phyloP scores from a whole-genome alignment of 2,888 invertebrate species.

The Zygothrica quintamaculata region DNA sequence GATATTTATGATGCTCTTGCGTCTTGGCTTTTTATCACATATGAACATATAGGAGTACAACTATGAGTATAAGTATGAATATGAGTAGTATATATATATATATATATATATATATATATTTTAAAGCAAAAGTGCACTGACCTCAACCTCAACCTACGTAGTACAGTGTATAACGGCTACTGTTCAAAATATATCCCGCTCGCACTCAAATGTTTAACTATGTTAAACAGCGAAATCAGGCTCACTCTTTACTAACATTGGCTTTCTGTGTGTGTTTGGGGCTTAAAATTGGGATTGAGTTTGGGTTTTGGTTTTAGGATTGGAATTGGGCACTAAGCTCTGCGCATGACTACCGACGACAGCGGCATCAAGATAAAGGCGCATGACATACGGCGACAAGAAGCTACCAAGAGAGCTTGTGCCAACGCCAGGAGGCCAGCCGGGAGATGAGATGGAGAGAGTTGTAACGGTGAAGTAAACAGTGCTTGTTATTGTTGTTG shows the following conservation, averaged over 20 bases:
- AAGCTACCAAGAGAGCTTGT: slow-evolving; percentile 73
- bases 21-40: slow-evolving; percentile 73
- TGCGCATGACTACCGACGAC: slow-evolving; percentile 71
- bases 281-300: slow-evolving; percentile 22
- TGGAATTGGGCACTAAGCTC: slow-evolving; percentile 41
- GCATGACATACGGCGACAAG: slow-evolving; percentile 78
- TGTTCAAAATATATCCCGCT: slow-evolving; percentile 70
- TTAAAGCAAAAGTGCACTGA: slow-evolving; percentile 61
- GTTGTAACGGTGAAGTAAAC: no score
- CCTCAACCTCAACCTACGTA: slow-evolving; percentile 75
- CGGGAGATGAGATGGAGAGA: slow-evolving; percentile 9
- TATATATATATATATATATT: no score
- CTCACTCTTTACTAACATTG: slow-evolving; percentile 14
- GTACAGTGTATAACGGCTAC: slow-evolving; percentile 65
- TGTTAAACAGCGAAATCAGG: slow-evolving; percentile 76
- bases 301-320: slow-evolving; percentile 28
- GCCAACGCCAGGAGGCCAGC: slow-evolving; percentile 40
- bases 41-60: slow-evolving; percentile 45
- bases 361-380: slow-evolving; percentile 75
- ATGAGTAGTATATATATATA: slow-evolving; percentile 9
- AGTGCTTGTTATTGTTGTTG: no score
- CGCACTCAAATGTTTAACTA: slow-evolving; percentile 63
- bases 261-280: slow-evolving; percentile 12
- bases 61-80: not conserved
- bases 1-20: slow-evolving; percentile 75